Evolutionary conservation across 2,888 invertebrate genomes (phyloP), one percentile per base, ranked within the genome.

Genomic region (Microplitis deprimator): DNA sequence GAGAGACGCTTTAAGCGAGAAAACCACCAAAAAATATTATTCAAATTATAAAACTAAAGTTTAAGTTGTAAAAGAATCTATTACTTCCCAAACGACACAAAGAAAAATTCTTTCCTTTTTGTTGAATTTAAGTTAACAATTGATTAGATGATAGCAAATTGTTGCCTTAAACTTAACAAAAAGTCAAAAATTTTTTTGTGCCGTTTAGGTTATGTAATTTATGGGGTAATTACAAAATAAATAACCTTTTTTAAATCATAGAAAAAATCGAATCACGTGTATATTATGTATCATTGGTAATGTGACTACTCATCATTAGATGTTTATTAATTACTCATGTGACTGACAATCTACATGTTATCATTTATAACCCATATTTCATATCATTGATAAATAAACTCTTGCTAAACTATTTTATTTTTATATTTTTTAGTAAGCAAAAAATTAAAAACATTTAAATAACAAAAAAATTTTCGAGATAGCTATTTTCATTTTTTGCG

Each of bases 281-380:
- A 29, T 65, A 29, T 29, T 65, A 65, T 38, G 13, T 8, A 29
- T 20, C 38, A 29, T 65, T 65, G 20, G 65, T 29, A 20, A 38
- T 62, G 10, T 17, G 17, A 62, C 62, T 62, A 62, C 38, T 20
- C 65, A 65, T 65, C 13, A 20, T 65, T 29, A 38, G 17, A 20
- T 20, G 65, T 1, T 65, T 50, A 50, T 50, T 8, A 50, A 50
- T 20, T 65, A n/a, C 65, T 65, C 65, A 65, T 65, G 13, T 65
- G 65, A 65, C 65, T 65, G 20, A 65, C 10, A 65, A 65, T 65
- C 65, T 13, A 65, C 50, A 8, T 20, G 65, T 65, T 65, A 65
- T 65, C 65, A 10, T 13, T 8, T 65, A 13, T 65, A 65, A 65
- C 65, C 65, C 29, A 65, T 65, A 65, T 65, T 65, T 65, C 29